These are phyloP conservation scores for Tamias sibiricus DNA, from an alignment of 2,113 vertebrate species.

Conservation along the genomic window DNA sequence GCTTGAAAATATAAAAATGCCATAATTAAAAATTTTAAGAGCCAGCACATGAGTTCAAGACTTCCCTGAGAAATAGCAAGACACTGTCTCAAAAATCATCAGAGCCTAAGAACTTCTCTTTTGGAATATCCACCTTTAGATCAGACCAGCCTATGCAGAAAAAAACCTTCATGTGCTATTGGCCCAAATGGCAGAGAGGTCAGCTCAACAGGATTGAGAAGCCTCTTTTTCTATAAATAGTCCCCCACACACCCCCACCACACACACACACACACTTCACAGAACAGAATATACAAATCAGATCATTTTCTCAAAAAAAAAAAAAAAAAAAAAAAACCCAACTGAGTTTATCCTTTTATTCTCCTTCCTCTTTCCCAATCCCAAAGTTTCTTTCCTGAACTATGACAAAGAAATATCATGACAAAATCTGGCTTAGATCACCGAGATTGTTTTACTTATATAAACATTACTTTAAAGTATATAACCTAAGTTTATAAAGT, in stretches of 20 bases:
- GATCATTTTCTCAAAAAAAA: neutral
- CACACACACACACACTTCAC: neutral
- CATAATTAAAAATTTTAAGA: neutral
- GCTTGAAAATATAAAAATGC: neutral
- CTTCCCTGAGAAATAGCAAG: too few species aligned
- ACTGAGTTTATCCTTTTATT: neutral
- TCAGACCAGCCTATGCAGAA: neutral
- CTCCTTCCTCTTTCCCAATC: neutral
- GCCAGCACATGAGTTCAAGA: neutral
- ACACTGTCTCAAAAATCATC: neutral
- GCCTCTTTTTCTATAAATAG: conserved; percentile 2
- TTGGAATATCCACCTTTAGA: neutral
- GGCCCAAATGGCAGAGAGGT: neutral
- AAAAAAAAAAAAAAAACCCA: neutral
- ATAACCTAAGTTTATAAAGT: neutral
- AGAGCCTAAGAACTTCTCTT: neutral
- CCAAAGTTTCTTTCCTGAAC: neutral
- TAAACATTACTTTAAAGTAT: neutral
- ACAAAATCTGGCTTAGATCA: neutral
- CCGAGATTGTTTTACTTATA: neutral
- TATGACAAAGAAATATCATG: neutral
- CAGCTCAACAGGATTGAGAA: neutral
- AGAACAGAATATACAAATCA: neutral
- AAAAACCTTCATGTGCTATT: neutral
- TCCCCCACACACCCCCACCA: too few species aligned